phyloP scores from a whole-genome alignment of 1,140 invertebrate genomes.

The Octopus sinensis region DNA sequence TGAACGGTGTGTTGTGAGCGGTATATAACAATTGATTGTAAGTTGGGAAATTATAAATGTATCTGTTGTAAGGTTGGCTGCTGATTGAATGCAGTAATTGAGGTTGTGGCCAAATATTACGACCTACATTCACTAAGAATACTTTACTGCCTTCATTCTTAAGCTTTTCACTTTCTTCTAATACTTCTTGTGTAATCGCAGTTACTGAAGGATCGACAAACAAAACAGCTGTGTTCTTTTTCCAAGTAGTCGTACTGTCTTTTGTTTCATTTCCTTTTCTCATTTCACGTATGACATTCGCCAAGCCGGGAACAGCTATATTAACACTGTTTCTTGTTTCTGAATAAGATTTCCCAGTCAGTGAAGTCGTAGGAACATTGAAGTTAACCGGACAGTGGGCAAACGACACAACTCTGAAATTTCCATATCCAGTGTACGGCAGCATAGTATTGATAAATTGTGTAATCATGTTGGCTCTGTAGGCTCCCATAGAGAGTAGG shows the following conservation, averaged over 20 bases:
- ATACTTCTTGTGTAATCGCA: not conserved
- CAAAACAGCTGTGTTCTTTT: not conserved
- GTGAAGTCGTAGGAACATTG: not conserved
- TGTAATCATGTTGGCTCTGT: slow-evolving; percentile 25
- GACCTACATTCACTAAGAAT: not conserved
- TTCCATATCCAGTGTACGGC: not conserved
- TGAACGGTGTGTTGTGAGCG: not conserved
- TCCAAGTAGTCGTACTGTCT: not conserved
- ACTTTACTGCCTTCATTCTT: not conserved
- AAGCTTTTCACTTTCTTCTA: not conserved
- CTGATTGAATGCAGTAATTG: not conserved
- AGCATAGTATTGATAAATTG: slow-evolving; percentile 27
- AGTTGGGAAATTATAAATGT: not conserved
- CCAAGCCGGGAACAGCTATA: not conserved
- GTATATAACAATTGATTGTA: not conserved
- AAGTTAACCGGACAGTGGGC: not conserved
- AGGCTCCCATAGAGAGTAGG: slow-evolving; percentile 25
- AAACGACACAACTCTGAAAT: not conserved
- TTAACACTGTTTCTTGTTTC: no score
- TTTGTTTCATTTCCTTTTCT: not conserved
- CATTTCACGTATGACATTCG: not conserved
- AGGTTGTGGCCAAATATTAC: not conserved
- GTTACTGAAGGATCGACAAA: not conserved
- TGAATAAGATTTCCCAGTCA: not conserved
- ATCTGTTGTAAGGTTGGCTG: not conserved